phyloP scores from a whole-genome alignment of 2,888 invertebrate species.

The Drosophila prostipennis region DNA sequence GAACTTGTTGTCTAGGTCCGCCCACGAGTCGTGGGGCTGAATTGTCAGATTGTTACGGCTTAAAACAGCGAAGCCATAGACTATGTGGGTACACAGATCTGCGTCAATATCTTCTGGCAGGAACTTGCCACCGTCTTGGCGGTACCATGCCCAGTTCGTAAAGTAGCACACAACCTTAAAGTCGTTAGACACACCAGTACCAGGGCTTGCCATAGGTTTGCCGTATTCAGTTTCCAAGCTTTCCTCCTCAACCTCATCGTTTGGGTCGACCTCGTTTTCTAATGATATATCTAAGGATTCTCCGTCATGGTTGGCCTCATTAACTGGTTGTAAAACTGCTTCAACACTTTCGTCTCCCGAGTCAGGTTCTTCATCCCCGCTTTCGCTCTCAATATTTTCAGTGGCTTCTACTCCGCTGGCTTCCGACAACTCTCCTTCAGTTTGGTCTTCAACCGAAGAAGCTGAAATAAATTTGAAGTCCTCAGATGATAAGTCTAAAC shows the following conservation, averaged over 20 bases:
- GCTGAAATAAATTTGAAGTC: too few relatives aligned
- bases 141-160: conserved; percentile 97
- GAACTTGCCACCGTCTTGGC: conserved; percentile 92
- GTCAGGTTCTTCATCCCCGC: not conserved
- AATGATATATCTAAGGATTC: conserved; percentile 18
- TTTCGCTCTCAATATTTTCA: too few relatives aligned
- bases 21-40: conserved; percentile 94
- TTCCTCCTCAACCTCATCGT: conserved; percentile 73
- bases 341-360: not conserved
- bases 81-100: conserved; percentile 94
- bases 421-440: conserved; percentile 38
- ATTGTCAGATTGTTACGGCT: conserved; percentile 90
- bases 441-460: conserved; percentile 68
- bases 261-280: conserved; percentile 69
- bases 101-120: conserved; percentile 93
- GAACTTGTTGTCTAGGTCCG: conserved; percentile 95
- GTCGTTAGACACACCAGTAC: conserved; percentile 61
- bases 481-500: too few relatives aligned
- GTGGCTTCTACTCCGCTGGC: conserved; percentile 9
- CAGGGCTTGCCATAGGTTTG: conserved; percentile 34
- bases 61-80: conserved; percentile 96
- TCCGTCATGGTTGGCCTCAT: conserved; percentile 11
- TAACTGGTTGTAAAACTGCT: conserved; percentile 1
- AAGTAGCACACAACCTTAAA: conserved; percentile 96
- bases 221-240: conserved; percentile 55